Evolutionary conservation across 1,140 invertebrate species (phyloP), one percentile per base, ranked within the genome.

Genomic region (Pantala flavescens): DNA sequence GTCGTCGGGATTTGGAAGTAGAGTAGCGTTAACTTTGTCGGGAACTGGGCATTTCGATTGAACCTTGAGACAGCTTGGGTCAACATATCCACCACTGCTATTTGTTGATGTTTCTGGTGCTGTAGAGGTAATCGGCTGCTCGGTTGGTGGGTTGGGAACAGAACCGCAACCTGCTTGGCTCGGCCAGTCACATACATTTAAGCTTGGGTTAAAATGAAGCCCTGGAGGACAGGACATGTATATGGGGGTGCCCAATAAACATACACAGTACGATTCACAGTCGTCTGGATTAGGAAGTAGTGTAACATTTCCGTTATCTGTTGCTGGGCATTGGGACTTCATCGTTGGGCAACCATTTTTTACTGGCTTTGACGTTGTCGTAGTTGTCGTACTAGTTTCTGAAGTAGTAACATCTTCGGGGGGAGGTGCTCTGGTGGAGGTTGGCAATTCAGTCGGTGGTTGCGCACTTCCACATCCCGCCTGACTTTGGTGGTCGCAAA

Each of bases 121-220:
- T 19, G 49, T 7, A 21, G 49, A 7, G 14, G 49, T 63, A 9
- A 49, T 49, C 43, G 43, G 43, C 16, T 9, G 43, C 9, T 9
- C 9, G 16, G 43, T 49, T 16, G 43, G 43, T 11, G 10, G 43
- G 16, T 49, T 49, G 43, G 43, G 43, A 11, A 11, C 16, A 10
- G 10, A n/a, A 24, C 42, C 21, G 28, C 75, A 76, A 0, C 73
- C 73, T 23, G 73, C 75, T 23, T 24, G 24, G n/a, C 73, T 63
- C 3, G 75, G 75, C 24, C 63, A 80, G 75, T 80, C 79, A 74
- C 80, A 80, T 12, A 78, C 74, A 71, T 74, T 73, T 9, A 76
- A 24, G 9, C 0, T 55, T 24, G 78, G 76, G 72, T 80, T 79
- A 73, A 74, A 76, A 49, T 76, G 43, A 10, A 76, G 55, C 0